Conservation (phyloP, 2,797 vertebrate genomes). For the Lindbergichthys nudifrons region DNA sequence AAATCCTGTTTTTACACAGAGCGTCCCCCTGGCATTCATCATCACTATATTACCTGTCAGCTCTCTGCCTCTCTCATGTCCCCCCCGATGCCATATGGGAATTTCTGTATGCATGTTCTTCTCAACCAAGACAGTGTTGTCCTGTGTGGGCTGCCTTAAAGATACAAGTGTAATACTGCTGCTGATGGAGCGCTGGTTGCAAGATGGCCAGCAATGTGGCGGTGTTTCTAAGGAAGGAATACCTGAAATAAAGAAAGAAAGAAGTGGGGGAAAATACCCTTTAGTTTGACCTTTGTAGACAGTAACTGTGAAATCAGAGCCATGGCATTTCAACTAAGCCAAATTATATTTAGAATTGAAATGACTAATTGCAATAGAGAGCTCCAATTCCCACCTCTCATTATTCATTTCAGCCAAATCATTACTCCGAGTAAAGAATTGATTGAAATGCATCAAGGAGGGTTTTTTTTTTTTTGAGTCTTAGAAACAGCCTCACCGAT, state of each 20-base stretch:
- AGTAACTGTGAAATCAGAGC: conserved; percentile 70
- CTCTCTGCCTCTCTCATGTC: conserved; percentile 36
- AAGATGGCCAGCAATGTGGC: conserved; percentile 23
- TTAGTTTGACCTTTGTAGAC: conserved; percentile 73
- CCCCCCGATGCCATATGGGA: conserved; percentile 16
- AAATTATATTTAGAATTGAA: conserved; percentile 80
- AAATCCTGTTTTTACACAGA: conserved; percentile 38
- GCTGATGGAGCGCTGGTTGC: not conserved
- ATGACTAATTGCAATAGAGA: conserved; percentile 82
- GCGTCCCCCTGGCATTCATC: conserved; percentile 43
- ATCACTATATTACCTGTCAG: conserved; percentile 55
- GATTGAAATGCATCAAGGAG: conserved; percentile 60
- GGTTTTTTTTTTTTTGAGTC: conserved; percentile 5
- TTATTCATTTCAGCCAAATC: conserved; percentile 80
- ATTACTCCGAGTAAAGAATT: conserved; percentile 67
- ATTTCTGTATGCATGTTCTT: conserved; percentile 40
- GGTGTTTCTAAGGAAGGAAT: conserved; percentile 18
- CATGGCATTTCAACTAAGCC: conserved; percentile 72
- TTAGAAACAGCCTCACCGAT: conserved; percentile 16
- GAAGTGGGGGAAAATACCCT: conserved; percentile 43
- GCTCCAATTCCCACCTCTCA: conserved; percentile 80
- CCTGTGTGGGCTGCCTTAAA: conserved; percentile 47
- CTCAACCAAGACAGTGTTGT: conserved; percentile 32
- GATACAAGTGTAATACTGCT: conserved; percentile 28
- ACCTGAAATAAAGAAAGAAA: conserved; percentile 16